These are phyloP conservation scores for Pristionchus exspectatus DNA, from an alignment of 2,888 invertebrate species.

Conservation along the genomic window DNA sequence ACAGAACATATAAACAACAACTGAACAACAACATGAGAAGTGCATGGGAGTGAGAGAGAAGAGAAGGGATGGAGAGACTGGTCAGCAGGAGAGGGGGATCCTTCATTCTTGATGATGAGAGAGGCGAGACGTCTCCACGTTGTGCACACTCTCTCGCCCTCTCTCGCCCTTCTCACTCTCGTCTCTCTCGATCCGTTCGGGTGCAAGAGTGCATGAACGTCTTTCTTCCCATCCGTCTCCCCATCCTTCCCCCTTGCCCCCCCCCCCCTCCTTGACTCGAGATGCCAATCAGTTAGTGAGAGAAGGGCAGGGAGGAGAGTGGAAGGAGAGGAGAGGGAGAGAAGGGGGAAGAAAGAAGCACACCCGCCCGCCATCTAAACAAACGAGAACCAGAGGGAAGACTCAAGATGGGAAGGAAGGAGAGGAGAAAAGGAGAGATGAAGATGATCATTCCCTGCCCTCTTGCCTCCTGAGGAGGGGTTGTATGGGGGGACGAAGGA, in stretches of 20 bases:
- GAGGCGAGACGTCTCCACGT: neutral
- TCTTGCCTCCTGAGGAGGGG: constrained; percentile 12
- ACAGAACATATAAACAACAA: constrained; percentile 34
- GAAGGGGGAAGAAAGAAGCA: constrained; percentile 44
- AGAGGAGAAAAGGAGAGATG: neutral
- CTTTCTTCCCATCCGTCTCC: constrained; percentile 18
- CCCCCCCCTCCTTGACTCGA: constrained; percentile 2
- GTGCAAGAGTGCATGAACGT: constrained; percentile 38
- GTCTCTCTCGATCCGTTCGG: neutral
- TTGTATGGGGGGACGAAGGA: constrained; percentile 39
- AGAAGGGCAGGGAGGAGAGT: constrained; percentile 46
- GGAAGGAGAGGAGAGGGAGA: constrained; percentile 24
- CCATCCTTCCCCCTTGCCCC: neutral
- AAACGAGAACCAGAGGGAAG: constrained; percentile 50
- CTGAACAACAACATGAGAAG: constrained; percentile 25
- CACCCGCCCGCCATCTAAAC: constrained; percentile 55
- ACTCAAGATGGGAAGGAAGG: constrained; percentile 35
- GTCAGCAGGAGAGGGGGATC: neutral
- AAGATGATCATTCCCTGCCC: neutral
- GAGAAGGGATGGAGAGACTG: constrained; percentile 26
- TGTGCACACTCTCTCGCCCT: neutral
- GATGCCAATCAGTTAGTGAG: constrained; percentile 53
- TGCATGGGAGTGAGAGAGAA: constrained; percentile 20
- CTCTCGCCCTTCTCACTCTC: constrained; percentile 31
- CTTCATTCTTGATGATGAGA: neutral